Conservation (phyloP, 2,888 invertebrate species). For the Hartigia nigra region DNA sequence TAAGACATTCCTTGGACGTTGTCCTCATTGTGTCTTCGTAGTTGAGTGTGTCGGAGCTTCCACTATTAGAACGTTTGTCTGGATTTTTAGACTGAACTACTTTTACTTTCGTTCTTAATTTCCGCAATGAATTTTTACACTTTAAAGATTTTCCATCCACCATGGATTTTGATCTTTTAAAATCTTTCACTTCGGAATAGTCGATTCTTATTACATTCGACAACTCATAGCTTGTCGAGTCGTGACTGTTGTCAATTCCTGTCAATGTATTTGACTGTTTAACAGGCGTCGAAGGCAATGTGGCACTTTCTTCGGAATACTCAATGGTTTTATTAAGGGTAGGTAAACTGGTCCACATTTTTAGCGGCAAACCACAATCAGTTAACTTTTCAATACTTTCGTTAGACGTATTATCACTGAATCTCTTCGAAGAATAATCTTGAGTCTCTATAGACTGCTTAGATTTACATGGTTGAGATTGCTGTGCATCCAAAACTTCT, state of each 20-base stretch:
- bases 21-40: constrained; percentile 35
- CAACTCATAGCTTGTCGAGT: constrained; percentile 31
- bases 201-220: constrained; percentile 53
- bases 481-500: background rate
- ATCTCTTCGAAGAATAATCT: constrained; percentile 17
- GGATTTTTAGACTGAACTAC: constrained; percentile 14
- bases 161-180: background rate
- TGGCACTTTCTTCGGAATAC: constrained; percentile 25
- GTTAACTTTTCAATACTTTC: constrained; percentile 19
- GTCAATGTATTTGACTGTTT: background rate
- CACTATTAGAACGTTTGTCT: constrained; percentile 28
- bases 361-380: constrained; percentile 31
- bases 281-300: constrained; percentile 21
- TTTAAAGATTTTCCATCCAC: constrained; percentile 29
- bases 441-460: constrained; percentile 23
- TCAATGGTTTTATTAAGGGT: constrained; percentile 41
- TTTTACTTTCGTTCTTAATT: constrained; percentile 36
- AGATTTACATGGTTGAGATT: background rate
- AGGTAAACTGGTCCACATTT: constrained; percentile 56
- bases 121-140: constrained; percentile 37
- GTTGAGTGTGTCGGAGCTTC: constrained; percentile 50
- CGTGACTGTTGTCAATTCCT: background rate
- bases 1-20: constrained; percentile 24
- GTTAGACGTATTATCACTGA: background rate
- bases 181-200: constrained; percentile 43